Conservation (phyloP, 2,797 vertebrate species). For the Brachyrhaphis roseni region DNA sequence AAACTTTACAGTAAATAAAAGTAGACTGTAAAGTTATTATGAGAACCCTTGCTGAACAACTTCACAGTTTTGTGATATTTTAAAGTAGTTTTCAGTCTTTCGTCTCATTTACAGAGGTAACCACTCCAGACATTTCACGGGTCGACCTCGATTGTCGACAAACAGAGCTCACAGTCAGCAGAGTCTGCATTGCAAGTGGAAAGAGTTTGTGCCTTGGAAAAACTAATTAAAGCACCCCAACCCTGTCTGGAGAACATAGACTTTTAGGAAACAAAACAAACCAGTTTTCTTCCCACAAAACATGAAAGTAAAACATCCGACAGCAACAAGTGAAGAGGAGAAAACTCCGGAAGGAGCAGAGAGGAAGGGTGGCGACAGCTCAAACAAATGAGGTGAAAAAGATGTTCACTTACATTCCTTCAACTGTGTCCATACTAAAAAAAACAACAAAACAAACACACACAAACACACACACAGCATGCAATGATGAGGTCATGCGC, state of each 20-base stretch:
- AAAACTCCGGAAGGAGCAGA: conserved; percentile 11
- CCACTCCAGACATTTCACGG: conserved; percentile 22
- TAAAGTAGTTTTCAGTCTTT: background rate
- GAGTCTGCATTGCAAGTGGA: conserved; percentile 23
- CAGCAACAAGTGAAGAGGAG: conserved; percentile 3
- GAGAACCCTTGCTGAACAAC: background rate
- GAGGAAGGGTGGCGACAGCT: background rate
- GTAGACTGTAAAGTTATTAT: background rate
- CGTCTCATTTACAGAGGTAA: background rate
- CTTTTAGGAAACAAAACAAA: conserved; percentile 8
- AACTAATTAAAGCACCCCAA: conserved; percentile 9
- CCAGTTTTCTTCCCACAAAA: conserved; percentile 32
- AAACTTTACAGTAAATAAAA: background rate
- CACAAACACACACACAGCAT: conserved; percentile 84
- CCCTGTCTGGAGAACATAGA: conserved; percentile 19
- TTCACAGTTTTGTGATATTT: background rate
- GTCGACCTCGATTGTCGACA: conserved; percentile 30
- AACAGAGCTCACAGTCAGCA: conserved; percentile 19
- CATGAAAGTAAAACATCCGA: conserved; percentile 25
- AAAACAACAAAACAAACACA: conserved; percentile 62
- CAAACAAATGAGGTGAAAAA: conserved; percentile 62
- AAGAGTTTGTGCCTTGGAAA: conserved; percentile 18
- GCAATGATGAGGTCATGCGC: conserved; percentile 84
- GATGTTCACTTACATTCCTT: conserved; percentile 95
- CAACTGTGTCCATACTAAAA: conserved; percentile 93